Base-by-base conservation (phyloP, 2,797 vertebrate species). In the Diplodus puntazzo region DNA sequence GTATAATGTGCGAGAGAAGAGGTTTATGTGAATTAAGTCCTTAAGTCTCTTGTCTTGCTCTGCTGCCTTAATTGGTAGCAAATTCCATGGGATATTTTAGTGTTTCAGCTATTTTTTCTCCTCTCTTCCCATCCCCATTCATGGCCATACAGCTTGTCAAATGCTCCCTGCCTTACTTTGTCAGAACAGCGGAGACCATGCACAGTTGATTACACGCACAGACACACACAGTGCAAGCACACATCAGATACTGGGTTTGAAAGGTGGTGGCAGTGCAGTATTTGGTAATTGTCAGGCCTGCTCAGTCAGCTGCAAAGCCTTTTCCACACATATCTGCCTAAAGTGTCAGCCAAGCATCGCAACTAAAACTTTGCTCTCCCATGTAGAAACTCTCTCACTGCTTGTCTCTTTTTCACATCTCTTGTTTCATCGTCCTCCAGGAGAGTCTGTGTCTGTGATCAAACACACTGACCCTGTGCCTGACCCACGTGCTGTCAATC, bases 401-500 rank as follows among this genome's bases (percentile, higher is more conserved):
- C 16, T 77, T 74, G 39, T 23, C 23, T 10, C 10, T 76, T 42
- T 77, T 42, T 79, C 20, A 63, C 59, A 42, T 61, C 14, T 70
- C 30, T 68, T 79, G 20, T 71, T 77, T 54, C 69, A 76, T 54
- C 34, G 1, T 34, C 50, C 63, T 81, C 21, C 82, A 99, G 98
- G 98, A 92, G 98, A 99, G 92, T 99, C 98, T 20, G 97, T 99
- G 62, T 99, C 98, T 13, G 97, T 99, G 83, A 99, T 99, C 88
- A 99, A 99, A 92, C 98, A 99, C 93, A 99, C 98, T 0, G 98
- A 99, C 85, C 98, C 98, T 0, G 98, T 99, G 61, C 98, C 98
- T 68, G 98, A 99, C 91, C 98, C 98, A 4, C 97, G 98, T 39
- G 98, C 98, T 64, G 98, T 99, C 80, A 99, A 99, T 94, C 98